Base-by-base conservation (phyloP, 2,888 invertebrate species). In the Erebia palarica region DNA sequence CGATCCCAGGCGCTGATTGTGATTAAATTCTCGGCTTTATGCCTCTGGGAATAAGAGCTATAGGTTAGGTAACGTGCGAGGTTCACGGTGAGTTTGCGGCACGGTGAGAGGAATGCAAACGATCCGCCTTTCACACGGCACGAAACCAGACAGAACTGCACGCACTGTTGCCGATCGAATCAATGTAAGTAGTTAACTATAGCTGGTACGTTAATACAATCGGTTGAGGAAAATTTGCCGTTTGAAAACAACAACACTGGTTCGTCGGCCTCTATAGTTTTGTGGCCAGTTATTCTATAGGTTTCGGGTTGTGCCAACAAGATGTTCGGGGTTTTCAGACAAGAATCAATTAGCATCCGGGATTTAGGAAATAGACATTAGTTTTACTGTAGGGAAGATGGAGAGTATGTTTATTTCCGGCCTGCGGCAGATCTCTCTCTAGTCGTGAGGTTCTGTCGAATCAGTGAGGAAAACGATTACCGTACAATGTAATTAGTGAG, bases 71-170 rank as follows among this genome's bases (percentile, higher is more conserved):
- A 16, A 9, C 53, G 7, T n/a, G 58, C n/a, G 55, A 69, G 70
- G 70, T 75, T 69, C 70, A 71, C 76, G 77, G 77, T 74, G 75
- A 76, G 74, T 73, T 71, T 69, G 71, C 70, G 71, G 66, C 60
- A 51, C 78, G 78, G 84, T 84, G 87, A 90, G 89, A 88, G 88
- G 90, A 89, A 91, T 90, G 87, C 86, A 83, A 90, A 87, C 84
- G 70, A 68, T 72, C 67, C 75, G 71, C 78, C 78, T 79, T 79
- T 79, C 78, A 78, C 78, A 76, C 73, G 75, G 74, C 74, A 75
- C 73, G 72, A 72, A 74, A 68, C 75, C 75, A 68, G 71, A 69
- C 76, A 73, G 77, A 74, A 77, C 77, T 76, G 77, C 75, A 75
- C 75, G 75, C 74, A 72, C 74, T 69, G 69, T 58, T 70, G 72